These are phyloP conservation scores for Conopomorpha cramerella DNA, from an alignment of 1,140 invertebrate species.

Conservation along the genomic window DNA sequence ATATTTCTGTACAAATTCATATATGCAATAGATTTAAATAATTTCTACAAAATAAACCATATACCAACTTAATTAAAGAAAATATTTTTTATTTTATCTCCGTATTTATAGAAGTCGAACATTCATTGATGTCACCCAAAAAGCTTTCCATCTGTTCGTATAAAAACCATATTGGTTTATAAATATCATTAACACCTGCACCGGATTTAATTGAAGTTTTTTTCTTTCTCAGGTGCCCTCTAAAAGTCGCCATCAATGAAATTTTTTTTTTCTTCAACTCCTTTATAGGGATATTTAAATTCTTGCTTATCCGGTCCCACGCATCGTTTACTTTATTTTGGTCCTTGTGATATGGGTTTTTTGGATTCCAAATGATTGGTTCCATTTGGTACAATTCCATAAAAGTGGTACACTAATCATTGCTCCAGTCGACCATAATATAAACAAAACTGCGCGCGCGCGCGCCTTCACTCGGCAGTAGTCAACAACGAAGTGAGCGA, in stretches of 20 bases:
- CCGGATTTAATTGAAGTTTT: slow-evolving; percentile 12
- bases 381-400: slow-evolving; percentile 1
- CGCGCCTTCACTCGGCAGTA: too few relatives aligned
- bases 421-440: too few relatives aligned
- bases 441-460: too few relatives aligned
- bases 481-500: too few relatives aligned
- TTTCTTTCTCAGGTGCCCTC: slow-evolving; percentile 11
- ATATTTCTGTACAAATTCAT: slow-evolving; percentile 7
- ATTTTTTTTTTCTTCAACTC: background rate
- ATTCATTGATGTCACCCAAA: slow-evolving; percentile 6
- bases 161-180: slow-evolving; percentile 23
- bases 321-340: background rate
- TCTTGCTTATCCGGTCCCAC: background rate
- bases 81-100: slow-evolving; percentile 3
- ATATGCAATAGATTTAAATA: slow-evolving; percentile 1
- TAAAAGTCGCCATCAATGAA: slow-evolving; percentile 2
- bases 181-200: slow-evolving; percentile 15
- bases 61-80: slow-evolving; percentile 1
- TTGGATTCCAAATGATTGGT: background rate
- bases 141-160: slow-evolving; percentile 18
- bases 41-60: background rate
- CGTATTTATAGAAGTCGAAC: slow-evolving; percentile 3
- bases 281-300: background rate
- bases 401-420: too few relatives aligned
- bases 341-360: background rate